Conservation (phyloP, 2,797 vertebrate species). For the Tenualosa ilisha region DNA sequence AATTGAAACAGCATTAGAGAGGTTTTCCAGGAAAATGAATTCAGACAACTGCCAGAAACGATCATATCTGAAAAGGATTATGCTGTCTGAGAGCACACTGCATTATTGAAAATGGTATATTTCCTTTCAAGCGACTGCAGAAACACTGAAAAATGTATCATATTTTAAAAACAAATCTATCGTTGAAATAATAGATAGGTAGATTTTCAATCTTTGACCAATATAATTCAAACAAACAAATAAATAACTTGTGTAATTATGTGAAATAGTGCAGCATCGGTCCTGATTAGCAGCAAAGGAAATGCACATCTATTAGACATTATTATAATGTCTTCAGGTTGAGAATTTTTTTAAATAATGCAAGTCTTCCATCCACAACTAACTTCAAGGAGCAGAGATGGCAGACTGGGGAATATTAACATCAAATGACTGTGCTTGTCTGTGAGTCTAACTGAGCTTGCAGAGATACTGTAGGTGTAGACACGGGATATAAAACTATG, state of each 20-base stretch:
- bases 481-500: neutral
- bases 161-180: neutral
- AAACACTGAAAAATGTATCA: neutral
- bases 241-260: neutral
- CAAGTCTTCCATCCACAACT: neutral
- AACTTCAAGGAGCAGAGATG: neutral
- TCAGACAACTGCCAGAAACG: conserved; percentile 6
- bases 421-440: neutral
- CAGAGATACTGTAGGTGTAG: neutral
- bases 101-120: conserved; percentile 19
- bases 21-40: conserved; percentile 20
- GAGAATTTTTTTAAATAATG: conserved; percentile 2
- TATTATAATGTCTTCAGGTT: neutral
- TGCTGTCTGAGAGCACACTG: conserved; percentile 8
- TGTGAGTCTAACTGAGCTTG: neutral
- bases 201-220: neutral
- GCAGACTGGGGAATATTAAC: neutral
- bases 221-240: neutral
- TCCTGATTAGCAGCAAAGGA: neutral
- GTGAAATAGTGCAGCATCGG: neutral
- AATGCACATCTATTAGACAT: neutral
- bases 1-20: conserved; percentile 17
- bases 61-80: conserved; percentile 11
- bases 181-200: neutral
- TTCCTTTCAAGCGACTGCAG: conserved; percentile 6